phyloP scores from a whole-genome alignment of 2,888 invertebrate genomes.

The Mycalesis mineus region DNA sequence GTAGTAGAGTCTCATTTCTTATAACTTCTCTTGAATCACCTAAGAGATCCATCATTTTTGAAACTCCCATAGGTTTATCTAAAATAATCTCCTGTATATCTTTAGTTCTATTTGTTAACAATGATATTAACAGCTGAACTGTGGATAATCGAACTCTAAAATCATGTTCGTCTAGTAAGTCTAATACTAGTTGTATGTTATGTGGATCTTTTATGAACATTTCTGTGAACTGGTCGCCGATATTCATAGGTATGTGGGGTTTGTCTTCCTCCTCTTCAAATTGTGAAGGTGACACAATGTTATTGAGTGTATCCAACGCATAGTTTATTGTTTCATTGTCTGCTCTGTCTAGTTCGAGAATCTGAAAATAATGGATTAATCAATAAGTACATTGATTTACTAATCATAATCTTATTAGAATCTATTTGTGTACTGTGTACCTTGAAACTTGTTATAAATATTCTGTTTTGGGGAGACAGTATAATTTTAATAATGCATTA shows the following conservation, averaged over 20 bases:
- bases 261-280: constrained; percentile 90
- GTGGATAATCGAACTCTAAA: constrained; percentile 95
- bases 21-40: constrained; percentile 96
- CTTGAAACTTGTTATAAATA: too few species aligned
- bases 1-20: constrained; percentile 93
- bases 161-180: constrained; percentile 95
- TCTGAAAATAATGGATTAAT: constrained; percentile 59
- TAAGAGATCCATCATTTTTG: constrained; percentile 97
- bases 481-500: too few species aligned
- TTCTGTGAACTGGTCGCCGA: constrained; percentile 97
- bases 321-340: constrained; percentile 96
- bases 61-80: constrained; percentile 97
- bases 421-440: too few species aligned
- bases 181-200: constrained; percentile 88
- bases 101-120: constrained; percentile 90
- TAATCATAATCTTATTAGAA: too few species aligned
- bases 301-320: constrained; percentile 93
- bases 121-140: constrained; percentile 91
- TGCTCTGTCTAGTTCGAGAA: constrained; percentile 91
- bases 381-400: neutral
- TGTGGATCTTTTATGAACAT: constrained; percentile 95
- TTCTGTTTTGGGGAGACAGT: too few species aligned
- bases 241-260: constrained; percentile 81
- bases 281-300: constrained; percentile 88
- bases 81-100: constrained; percentile 92